A percentile compares a stretch with the other conserved stretches of the same genome.
Evolutionary conservation across 2,113 vertebrate genomes (phyloP).

Genomic region (Tylochromis polylepis): DNA sequence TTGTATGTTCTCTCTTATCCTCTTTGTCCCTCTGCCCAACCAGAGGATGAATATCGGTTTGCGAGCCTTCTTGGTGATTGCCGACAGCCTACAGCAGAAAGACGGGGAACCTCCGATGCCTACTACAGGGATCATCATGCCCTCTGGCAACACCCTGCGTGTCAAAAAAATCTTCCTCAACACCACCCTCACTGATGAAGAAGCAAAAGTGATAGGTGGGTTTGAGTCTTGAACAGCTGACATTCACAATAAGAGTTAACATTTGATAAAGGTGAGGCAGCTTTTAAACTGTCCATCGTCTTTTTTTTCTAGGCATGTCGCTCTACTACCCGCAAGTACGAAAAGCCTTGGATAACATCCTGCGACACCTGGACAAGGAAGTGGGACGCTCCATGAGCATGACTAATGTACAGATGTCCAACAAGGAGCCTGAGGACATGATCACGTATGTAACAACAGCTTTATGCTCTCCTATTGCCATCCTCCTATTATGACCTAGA

Average conservation of each 20-base stretch:
- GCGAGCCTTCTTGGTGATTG: slow-evolving; percentile 95
- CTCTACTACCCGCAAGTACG: slow-evolving; percentile 97
- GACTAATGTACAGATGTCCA: slow-evolving; percentile 98
- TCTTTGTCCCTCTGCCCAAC: fast-evolving
- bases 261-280: neutral
- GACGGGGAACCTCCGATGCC: slow-evolving; percentile 98
- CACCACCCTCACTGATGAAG: slow-evolving; percentile 97
- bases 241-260: neutral
- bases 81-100: slow-evolving; percentile 97
- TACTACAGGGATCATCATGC: slow-evolving; percentile 93
- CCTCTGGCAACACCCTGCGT: slow-evolving; percentile 96
- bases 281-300: neutral
- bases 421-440: slow-evolving; percentile 99
- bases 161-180: slow-evolving; percentile 99
- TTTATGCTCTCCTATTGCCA: neutral
- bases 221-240: neutral
- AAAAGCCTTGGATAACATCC: slow-evolving; percentile 94
- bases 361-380: slow-evolving; percentile 96
- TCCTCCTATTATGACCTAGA: neutral
- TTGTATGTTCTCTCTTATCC: neutral
- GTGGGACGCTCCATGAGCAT: slow-evolving; percentile 98
- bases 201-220: slow-evolving; percentile 96
- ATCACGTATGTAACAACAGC: slow-evolving; percentile 83
- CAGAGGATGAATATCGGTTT: slow-evolving; percentile 99
- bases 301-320: slow-evolving; percentile 85